phyloP scores from a whole-genome alignment of 2,888 invertebrate genomes.

The Drosophila quinaria region DNA sequence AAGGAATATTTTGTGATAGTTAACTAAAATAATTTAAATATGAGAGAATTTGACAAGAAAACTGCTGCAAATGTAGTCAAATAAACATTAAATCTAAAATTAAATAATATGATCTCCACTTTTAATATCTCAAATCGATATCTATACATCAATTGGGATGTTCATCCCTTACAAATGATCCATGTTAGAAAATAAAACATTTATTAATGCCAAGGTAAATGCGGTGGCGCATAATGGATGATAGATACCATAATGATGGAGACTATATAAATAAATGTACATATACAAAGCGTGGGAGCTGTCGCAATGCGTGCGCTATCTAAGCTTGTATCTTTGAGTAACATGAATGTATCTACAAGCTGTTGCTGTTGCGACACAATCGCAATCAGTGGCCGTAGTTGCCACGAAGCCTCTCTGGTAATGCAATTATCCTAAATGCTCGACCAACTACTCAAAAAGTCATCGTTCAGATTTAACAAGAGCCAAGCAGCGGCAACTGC shows the following conservation, averaged over 20 bases:
- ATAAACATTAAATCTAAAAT: background rate
- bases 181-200: constrained; percentile 17
- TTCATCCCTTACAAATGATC: constrained; percentile 7
- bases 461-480: constrained; percentile 83
- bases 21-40: too few relatives aligned
- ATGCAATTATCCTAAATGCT: constrained; percentile 83
- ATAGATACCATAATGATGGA: constrained; percentile 38
- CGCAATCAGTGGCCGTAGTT: constrained; percentile 58
- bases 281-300: constrained; percentile 53
- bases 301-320: constrained; percentile 73
- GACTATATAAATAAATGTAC: constrained; percentile 28
- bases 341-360: constrained; percentile 45
- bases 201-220: constrained; percentile 39
- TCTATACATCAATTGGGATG: background rate
- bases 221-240: constrained; percentile 55
- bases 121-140: background rate
- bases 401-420: constrained; percentile 62
- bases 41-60: too few relatives aligned
- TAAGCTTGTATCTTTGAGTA: constrained; percentile 47
- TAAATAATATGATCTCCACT: background rate
- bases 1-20: too few relatives aligned
- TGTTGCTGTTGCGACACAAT: constrained; percentile 37
- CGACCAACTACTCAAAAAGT: constrained; percentile 83
- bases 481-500: constrained; percentile 60
- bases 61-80: too few relatives aligned